Base-by-base conservation (phyloP, 1,140 invertebrate species). In the Drosophila sechellia region DNA sequence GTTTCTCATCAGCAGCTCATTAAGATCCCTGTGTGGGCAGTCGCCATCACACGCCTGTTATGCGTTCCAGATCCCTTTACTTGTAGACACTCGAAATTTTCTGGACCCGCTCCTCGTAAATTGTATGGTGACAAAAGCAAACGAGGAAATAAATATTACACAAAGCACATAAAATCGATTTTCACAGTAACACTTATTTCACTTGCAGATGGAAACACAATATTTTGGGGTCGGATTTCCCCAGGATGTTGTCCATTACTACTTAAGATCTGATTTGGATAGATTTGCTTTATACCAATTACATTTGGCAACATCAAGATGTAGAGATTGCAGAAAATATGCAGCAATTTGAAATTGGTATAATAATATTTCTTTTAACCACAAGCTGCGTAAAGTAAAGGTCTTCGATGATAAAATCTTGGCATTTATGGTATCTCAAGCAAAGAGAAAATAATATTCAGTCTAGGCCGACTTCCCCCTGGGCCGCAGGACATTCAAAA, bases 11-110 rank as follows among this genome's bases (percentile, higher is more conserved):
- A 76, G 43, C 57, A 66, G 60, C 81, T 86, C 83, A 86, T 86
- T 86, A 86, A 53, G 79, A 60, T 48, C 59, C 8, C 49, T 69
- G 58, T 75, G 70, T 75, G 83, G 75, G 60, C 75, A 87, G 58
- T 63, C 71, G 48, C 63, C 76, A 81, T 79, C 80, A 58, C 79
- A 87, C 66, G 84, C 83, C 76, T 53, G 66, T 86, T 70, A 78
- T 48, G 35, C 46, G 70, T 40, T 40, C 35, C 25, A 70, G 42
- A 58, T 54, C 13, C 40, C 37, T 76, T n/a, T 42, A 45, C 71
- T 59, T 25, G 60, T 52, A 15, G 17, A 31, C 39, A 27, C 46
- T 27, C 12, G 15, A 31, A 35, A 34, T 68, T 60, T 39, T 60
- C 10, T 42, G 20, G 53, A 59, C 64, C 35, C 34, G 34, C n/a